Evolutionary conservation across 2,113 vertebrate species (phyloP).

Genomic region (Theristicus caerulescens): DNA sequence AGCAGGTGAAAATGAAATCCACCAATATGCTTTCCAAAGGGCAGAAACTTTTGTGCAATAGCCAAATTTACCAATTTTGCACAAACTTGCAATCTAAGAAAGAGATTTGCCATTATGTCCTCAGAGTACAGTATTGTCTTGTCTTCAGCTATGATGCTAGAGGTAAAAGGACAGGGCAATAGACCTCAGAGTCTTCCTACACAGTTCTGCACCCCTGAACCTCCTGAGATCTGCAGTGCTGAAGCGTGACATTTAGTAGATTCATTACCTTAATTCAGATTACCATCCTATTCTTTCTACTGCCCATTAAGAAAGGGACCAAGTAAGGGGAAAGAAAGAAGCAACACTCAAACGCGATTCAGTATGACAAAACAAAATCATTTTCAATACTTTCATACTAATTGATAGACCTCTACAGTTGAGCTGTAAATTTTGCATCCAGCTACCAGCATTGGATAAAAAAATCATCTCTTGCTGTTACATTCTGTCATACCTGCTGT

Average conservation of each 20-base stretch:
- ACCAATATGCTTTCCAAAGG: neutral
- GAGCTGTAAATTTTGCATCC: neutral
- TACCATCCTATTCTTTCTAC: neutral
- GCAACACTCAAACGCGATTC: neutral
- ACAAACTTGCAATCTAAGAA: neutral
- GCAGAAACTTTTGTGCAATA: neutral
- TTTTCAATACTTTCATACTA: neutral
- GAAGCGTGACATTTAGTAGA: neutral
- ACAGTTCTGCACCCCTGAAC: neutral
- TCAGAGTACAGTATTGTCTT: neutral
- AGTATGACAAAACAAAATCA: neutral
- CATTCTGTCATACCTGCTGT: neutral
- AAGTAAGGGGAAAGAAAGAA: neutral
- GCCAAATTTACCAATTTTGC: neutral
- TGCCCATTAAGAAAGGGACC: neutral
- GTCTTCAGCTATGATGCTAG: neutral
- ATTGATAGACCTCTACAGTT: neutral
- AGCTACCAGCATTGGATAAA: neutral
- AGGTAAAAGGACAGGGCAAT: neutral
- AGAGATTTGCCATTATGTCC: neutral
- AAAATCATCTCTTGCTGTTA: neutral
- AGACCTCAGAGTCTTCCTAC: neutral
- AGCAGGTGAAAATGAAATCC: neutral
- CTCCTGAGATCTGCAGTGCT: neutral
- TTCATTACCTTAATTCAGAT: neutral